A percentile compares a stretch with the other conserved stretches of the same genome.
phyloP scores from a whole-genome alignment of 2,888 invertebrate genomes.

The Pseudococcus jackbeardsleyi region DNA sequence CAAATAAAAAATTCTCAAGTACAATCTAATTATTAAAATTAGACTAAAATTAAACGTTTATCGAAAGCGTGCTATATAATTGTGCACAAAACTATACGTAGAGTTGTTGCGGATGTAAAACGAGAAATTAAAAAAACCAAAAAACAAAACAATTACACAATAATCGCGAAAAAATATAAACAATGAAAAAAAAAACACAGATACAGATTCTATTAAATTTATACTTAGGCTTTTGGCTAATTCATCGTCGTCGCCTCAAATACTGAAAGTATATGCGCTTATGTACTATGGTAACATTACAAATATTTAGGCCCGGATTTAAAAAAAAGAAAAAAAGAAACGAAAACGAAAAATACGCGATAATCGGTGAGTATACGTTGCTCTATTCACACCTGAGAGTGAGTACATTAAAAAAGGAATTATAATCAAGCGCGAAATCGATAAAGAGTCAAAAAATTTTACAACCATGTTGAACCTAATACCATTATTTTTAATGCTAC shows the following conservation, averaged over 20 bases:
- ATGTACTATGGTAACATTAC: conserved; percentile 46
- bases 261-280: conserved; percentile 48
- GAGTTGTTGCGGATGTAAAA: conserved; percentile 13
- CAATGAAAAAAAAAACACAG: neutral
- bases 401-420: neutral
- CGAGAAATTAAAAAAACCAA: neutral
- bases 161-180: conserved; percentile 5
- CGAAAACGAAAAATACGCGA: neutral
- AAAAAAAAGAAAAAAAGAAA: neutral
- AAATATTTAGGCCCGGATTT: conserved; percentile 23
- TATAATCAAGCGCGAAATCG: neutral
- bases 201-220: neutral
- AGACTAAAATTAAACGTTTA: conserved; percentile 25
- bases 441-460: conserved; percentile 7
- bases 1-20: conserved; percentile 38
- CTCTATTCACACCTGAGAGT: neutral
- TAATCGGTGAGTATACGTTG: conserved; percentile 9
- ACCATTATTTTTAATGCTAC: neutral
- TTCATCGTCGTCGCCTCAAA: neutral
- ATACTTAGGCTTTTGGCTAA: neutral
- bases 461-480: conserved; percentile 12
- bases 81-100: conserved; percentile 12
- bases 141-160: neutral
- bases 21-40: conserved; percentile 19
- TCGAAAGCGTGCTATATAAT: conserved; percentile 20